A percentile compares a stretch with the other conserved stretches of the same genome.
phyloP scores from a whole-genome alignment of 2,888 invertebrate species.

The Ptilodon capucinus region DNA sequence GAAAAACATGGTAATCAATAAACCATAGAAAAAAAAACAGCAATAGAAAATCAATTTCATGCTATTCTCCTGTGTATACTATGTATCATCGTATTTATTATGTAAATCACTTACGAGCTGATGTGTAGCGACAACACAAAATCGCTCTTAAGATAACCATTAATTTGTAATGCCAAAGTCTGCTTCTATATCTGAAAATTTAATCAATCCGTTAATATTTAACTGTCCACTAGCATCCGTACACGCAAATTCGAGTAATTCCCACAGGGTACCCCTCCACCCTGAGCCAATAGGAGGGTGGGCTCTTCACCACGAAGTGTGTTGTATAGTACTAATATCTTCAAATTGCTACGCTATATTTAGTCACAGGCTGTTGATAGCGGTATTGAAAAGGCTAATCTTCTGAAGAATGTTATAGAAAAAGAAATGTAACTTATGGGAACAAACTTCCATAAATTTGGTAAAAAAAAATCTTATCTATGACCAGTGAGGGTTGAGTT shows the following conservation, averaged over 20 bases:
- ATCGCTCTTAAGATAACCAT: neutral
- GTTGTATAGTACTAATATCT: no score
- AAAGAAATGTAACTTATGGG: no score
- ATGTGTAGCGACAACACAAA: neutral
- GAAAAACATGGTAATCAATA: no score
- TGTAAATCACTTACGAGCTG: neutral
- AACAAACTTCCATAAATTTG: no score
- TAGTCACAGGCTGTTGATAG: no score
- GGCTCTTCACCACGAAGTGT: neutral
- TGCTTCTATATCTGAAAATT: neutral
- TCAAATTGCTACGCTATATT: no score
- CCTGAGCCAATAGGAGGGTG: neutral
- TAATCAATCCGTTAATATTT: constrained; percentile 3
- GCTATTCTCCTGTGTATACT: neutral
- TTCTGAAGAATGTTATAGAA: no score
- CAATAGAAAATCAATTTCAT: neutral
- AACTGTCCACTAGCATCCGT: neutral
- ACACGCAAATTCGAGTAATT: neutral
- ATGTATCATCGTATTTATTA: neutral
- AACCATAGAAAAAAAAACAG: no score
- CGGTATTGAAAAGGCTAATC: no score
- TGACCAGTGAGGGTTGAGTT: no score
- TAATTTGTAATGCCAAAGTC: neutral
- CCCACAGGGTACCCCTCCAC: neutral
- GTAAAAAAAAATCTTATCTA: no score